Evolutionary conservation across 1,140 invertebrate species (phyloP).

Genomic region (Drosophila ironensis): DNA sequence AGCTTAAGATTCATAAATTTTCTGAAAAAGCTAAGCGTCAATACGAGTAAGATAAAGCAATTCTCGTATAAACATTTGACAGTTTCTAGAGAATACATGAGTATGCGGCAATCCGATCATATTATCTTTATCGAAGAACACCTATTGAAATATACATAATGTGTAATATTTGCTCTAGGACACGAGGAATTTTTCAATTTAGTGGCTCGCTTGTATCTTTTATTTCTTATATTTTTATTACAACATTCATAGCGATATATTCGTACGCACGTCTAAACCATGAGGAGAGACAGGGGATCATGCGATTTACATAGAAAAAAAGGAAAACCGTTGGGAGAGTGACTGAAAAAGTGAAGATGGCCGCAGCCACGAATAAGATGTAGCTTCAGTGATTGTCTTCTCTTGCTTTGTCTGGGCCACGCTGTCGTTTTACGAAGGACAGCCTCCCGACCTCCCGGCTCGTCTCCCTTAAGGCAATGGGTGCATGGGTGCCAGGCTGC

Average conservation of each 20-base stretch:
- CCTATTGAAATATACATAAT: no score
- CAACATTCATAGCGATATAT: conserved; percentile 50
- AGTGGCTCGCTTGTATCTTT: conserved; percentile 22
- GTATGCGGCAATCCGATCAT: no score
- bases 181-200: conserved; percentile 69
- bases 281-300: conserved; percentile 28
- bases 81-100: no score
- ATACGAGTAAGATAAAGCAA: conserved; percentile 24
- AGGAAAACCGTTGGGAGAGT: conserved; percentile 36
- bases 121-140: no score
- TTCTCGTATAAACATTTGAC: no score
- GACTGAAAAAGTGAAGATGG: not conserved
- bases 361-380: conserved; percentile 60
- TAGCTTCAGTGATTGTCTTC: conserved; percentile 64
- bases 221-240: conserved; percentile 32
- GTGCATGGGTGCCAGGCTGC: not conserved
- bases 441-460: conserved; percentile 6
- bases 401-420: conserved; percentile 57
- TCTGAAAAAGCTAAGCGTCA: conserved; percentile 21
- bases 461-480: not conserved
- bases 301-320: conserved; percentile 70
- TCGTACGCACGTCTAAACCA: conserved; percentile 64
- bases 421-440: conserved; percentile 38
- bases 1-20: conserved; percentile 72
- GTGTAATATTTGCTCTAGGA: no score